Evolutionary conservation across 2,113 vertebrate species (phyloP), one percentile per base, ranked within the genome.

Genomic region (Oostethus manadensis): DNA sequence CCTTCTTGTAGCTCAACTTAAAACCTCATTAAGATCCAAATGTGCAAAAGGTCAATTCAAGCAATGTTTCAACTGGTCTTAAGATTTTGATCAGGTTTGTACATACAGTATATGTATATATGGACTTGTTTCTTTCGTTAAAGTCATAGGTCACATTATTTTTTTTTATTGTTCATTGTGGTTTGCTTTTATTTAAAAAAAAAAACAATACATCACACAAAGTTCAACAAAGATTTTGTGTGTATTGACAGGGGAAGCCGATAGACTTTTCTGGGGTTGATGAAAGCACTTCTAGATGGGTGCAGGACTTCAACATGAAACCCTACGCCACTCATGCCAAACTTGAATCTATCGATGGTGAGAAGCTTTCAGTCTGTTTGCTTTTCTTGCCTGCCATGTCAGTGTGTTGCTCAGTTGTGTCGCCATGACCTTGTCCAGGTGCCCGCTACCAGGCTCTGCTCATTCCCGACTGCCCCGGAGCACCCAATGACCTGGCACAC

Each of bases 231-330:
- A n/a, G 23, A 29, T 35, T 59, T 26, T 3, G 20, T 0, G 44
- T 46, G 62, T 15, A 46, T n/a, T 59, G 58, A 2, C 76, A 98
- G 96, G 97, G 97, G 3, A 98, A 94, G 71, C 46, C 92, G 1
- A 88, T 97, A 33, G 94, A 98, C 60, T 98, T 98, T 60, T 84
- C 87, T 42, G 93, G 91, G 1, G 87, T 97, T 23, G 92, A 90
- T 0, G 95, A 98, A 54, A 89, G 77, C 81, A 94, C 89, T 1
- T n/a, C 82, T 0, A 91, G 94, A 73, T 98, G 95, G 97, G 90
- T 98, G 71, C 96, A 98, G 79, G 97, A 99, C 80, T 99, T 98
- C 60, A 91, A 88, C 2, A 81, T 93, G 57, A 98, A 96, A 73
- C 89, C 97, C 0, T 94, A 94, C 0, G 91, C 95, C 15, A 95